Conservation (phyloP, 2,797 vertebrate genomes). For the Ctenosaura bakeri region DNA sequence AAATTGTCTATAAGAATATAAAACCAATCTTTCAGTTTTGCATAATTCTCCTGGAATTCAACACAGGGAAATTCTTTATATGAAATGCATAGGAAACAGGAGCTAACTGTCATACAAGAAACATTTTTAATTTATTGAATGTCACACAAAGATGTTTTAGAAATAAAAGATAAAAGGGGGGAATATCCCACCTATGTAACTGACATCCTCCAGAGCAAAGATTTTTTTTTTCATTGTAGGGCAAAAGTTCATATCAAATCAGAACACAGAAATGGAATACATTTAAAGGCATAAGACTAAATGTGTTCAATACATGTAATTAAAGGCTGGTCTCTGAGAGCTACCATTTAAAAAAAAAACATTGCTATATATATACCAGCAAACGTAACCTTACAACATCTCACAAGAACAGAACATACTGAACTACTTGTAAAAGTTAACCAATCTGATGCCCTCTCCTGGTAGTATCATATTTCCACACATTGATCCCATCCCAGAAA, state of each 20-base stretch:
- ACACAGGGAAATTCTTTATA: conserved; percentile 61
- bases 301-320: conserved; percentile 72
- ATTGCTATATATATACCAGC: not conserved
- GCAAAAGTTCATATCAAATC: conserved; percentile 56
- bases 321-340: conserved; percentile 63
- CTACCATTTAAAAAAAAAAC: conserved; percentile 52
- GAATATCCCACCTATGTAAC: conserved; percentile 40
- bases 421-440: conserved; percentile 48
- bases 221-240: conserved; percentile 37
- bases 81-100: conserved; percentile 66
- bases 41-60: conserved; percentile 66
- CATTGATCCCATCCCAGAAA: not conserved
- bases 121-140: conserved; percentile 74
- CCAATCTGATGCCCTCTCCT: not conserved
- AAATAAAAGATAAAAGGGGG: conserved; percentile 70
- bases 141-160: conserved; percentile 70
- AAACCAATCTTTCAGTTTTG: conserved; percentile 54
- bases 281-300: conserved; percentile 66
- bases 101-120: conserved; percentile 69
- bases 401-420: conserved; percentile 58
- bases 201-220: conserved; percentile 60
- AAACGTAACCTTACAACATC: conserved; percentile 41
- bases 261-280: conserved; percentile 3
- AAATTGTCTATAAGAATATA: conserved; percentile 42
- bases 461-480: conserved; percentile 22